Evolutionary conservation across 2,113 vertebrate genomes (phyloP).

Genomic region (Alaudala cheleensis): DNA sequence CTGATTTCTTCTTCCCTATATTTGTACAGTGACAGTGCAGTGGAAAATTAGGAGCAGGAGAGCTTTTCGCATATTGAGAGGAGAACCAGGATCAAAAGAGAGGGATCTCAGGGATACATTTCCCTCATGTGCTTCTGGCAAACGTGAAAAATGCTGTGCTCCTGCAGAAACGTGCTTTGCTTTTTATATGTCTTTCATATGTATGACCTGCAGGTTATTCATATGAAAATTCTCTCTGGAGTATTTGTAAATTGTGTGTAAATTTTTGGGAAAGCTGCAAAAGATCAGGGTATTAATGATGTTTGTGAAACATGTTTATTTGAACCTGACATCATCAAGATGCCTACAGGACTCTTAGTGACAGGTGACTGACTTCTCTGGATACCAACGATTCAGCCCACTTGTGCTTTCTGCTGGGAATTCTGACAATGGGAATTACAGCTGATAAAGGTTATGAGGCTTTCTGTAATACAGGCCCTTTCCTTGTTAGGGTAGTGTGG

Average conservation of each 20-base stretch:
- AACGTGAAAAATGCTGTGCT: neutral
- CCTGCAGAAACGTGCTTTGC: neutral
- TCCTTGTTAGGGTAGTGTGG: neutral
- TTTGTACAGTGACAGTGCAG: neutral
- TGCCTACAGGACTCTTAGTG: neutral
- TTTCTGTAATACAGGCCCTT: neutral
- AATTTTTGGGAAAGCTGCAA: neutral
- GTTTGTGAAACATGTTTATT: neutral
- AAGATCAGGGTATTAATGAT: neutral
- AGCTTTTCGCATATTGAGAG: neutral
- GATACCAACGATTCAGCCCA: neutral
- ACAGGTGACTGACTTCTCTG: neutral
- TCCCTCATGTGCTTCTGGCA: neutral
- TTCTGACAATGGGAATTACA: neutral
- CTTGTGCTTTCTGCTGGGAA: neutral
- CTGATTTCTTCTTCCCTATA: neutral
- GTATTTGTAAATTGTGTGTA: neutral
- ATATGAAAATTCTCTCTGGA: neutral
- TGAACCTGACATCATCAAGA: neutral
- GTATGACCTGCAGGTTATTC: neutral
- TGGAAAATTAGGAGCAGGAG: neutral
- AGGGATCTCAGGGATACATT: accelerated
- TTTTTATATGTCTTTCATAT: neutral
- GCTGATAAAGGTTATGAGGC: neutral
- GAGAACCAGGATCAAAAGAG: neutral